Evolutionary conservation across 2,888 invertebrate genomes (phyloP).

Genomic region (Enchytraeus crypticus): DNA sequence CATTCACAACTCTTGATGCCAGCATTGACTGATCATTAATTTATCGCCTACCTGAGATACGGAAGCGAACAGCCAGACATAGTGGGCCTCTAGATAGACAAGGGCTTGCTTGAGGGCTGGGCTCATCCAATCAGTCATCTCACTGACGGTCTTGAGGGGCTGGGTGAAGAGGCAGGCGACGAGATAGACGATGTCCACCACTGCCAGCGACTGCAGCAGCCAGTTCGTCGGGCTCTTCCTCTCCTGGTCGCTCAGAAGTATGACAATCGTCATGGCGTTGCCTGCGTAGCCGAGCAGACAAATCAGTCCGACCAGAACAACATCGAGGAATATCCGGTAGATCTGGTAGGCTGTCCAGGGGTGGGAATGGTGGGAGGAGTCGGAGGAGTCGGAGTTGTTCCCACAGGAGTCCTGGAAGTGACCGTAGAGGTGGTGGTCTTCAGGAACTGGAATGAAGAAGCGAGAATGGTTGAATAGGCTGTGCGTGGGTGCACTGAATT

Average conservation of each 20-base stretch:
- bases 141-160: conserved; percentile 18
- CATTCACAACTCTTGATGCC: no score
- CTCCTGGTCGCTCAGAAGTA: conserved; percentile 25
- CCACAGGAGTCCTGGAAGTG: no score
- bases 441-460: no score
- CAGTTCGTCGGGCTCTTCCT: conserved; percentile 26
- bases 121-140: conserved; percentile 21
- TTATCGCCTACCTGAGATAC: conserved; percentile 6
- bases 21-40: no score
- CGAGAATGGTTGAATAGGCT: no score
- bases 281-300: conserved; percentile 11
- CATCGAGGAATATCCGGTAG: conserved; percentile 5
- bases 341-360: no score
- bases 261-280: conserved; percentile 21
- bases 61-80: conserved; percentile 26
- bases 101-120: conserved; percentile 11
- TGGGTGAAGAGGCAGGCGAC: conserved; percentile 27
- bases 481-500: no score
- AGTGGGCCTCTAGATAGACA: conserved; percentile 11
- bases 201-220: conserved; percentile 27
- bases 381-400: no score
- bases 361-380: no score
- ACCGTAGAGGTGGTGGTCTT: no score
- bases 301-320: conserved; percentile 7
- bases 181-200: conserved; percentile 26